Evolutionary conservation across 2,888 invertebrate genomes (phyloP).

Genomic region (Coelopa pilipes): DNA sequence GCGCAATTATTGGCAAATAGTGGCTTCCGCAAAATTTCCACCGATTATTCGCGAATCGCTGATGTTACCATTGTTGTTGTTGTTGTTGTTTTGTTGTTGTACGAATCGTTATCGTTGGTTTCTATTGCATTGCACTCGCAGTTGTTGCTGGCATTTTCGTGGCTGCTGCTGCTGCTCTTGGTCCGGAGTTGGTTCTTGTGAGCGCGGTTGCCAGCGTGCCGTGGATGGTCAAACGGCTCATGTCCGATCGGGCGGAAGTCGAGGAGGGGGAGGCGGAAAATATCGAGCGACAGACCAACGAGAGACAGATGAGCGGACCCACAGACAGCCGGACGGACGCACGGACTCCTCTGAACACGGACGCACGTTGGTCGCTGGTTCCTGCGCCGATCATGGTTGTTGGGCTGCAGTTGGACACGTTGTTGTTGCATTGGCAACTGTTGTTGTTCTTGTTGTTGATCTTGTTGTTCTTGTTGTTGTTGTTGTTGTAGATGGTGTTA

Average conservation of each 20-base stretch:
- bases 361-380: background rate
- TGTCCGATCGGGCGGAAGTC: too few species aligned
- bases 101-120: too few species aligned
- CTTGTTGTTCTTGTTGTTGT: background rate
- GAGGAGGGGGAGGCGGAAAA: background rate
- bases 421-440: too few species aligned
- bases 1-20: constrained; percentile 49
- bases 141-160: too few species aligned
- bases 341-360: constrained; percentile 11
- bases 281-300: constrained; percentile 8
- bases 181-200: too few species aligned
- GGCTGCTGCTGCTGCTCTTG: too few species aligned
- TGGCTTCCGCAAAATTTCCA: constrained; percentile 48
- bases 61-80: background rate
- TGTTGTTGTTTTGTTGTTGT: background rate
- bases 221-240: too few species aligned
- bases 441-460: background rate
- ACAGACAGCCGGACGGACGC: constrained; percentile 3
- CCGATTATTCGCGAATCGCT: constrained; percentile 33
- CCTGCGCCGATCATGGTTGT: background rate
- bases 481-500: background rate
- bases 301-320: constrained; percentile 5
- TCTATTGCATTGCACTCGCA: too few species aligned
- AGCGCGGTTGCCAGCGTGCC: too few species aligned
- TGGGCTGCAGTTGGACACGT: background rate